phyloP scores from a whole-genome alignment of 2,888 invertebrate species.

The Dicranocentrus wangi region DNA sequence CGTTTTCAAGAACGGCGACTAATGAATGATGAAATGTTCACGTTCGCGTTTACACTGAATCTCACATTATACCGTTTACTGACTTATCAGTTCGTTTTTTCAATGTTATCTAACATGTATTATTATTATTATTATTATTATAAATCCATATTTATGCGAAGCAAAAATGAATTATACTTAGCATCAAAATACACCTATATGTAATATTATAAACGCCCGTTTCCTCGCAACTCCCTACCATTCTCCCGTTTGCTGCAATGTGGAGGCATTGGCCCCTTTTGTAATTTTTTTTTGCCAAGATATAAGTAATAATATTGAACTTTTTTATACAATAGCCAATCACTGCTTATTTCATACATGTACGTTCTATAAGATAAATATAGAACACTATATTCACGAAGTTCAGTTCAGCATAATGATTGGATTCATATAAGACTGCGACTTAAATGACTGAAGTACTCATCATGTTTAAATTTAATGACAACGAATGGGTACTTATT shows the following conservation, averaged over 20 bases:
- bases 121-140: constrained; percentile 15
- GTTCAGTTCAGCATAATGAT: constrained; percentile 44
- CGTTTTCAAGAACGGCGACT: background rate
- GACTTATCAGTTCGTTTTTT: constrained; percentile 37
- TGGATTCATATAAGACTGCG: constrained; percentile 35
- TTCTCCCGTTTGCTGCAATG: constrained; percentile 20
- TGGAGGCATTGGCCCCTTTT: constrained; percentile 54
- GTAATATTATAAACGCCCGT: constrained; percentile 12
- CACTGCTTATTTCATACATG: constrained; percentile 12
- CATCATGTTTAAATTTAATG: constrained; percentile 23
- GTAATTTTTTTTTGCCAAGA: constrained; percentile 6
- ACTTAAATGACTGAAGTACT: constrained; percentile 31
- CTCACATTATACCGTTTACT: constrained; percentile 31
- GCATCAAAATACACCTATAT: constrained; percentile 43
- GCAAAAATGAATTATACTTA: constrained; percentile 37
- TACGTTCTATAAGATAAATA: constrained; percentile 8
- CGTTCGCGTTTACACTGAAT: constrained; percentile 18
- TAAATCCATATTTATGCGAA: constrained; percentile 40
- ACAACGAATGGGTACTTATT: constrained; percentile 16
- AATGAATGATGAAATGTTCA: constrained; percentile 6
- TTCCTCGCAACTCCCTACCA: constrained; percentile 2
- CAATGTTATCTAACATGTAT: constrained; percentile 16
- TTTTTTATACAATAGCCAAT: constrained; percentile 25
- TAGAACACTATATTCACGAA: constrained; percentile 17
- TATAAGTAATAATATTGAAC: background rate